Evolutionary conservation across 2,113 vertebrate genomes (phyloP).

Genomic region (Morone saxatilis): DNA sequence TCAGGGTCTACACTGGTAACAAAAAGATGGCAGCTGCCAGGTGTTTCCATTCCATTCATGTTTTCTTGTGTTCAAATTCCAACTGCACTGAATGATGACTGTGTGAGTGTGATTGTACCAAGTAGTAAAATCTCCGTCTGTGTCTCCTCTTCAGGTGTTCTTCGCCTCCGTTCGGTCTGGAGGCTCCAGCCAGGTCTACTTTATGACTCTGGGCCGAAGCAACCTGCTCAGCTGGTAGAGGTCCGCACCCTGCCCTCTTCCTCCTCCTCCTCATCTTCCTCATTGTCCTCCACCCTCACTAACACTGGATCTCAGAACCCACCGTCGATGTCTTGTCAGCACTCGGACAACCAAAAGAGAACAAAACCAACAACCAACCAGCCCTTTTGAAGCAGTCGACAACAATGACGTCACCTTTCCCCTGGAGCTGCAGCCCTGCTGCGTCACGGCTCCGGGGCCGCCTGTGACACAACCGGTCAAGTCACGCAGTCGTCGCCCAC

Average conservation of each 20-base stretch:
- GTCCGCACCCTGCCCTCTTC: constrained; percentile 57
- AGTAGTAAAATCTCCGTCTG: neutral
- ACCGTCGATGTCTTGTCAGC: constrained; percentile 60
- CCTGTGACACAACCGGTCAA: constrained; percentile 82
- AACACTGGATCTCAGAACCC: constrained; percentile 82
- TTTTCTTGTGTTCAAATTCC: neutral
- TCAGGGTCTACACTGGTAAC: neutral
- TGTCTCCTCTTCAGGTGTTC: constrained; percentile 88
- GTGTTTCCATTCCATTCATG: neutral
- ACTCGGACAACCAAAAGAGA: constrained; percentile 49
- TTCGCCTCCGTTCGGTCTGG: constrained; percentile 97
- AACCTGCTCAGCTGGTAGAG: constrained; percentile 99
- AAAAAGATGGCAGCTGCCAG: neutral
- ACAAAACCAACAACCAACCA: constrained; percentile 62
- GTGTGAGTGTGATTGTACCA: neutral
- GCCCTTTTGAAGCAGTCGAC: constrained; percentile 23
- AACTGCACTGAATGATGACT: neutral
- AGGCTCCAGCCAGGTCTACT: constrained; percentile 99
- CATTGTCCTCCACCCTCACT: constrained; percentile 59
- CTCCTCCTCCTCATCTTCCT: constrained; percentile 42
- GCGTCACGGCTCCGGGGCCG: neutral
- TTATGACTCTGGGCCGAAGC: constrained; percentile 98
- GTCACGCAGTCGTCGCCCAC: constrained; percentile 13
- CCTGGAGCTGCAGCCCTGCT: constrained; percentile 11
- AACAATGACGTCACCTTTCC: constrained; percentile 19